Percentiles rank a stretch among this genome's conserved stretches.
Conservation (phyloP, 2,888 invertebrate genomes). For the Leptinotarsa haldemani region DNA sequence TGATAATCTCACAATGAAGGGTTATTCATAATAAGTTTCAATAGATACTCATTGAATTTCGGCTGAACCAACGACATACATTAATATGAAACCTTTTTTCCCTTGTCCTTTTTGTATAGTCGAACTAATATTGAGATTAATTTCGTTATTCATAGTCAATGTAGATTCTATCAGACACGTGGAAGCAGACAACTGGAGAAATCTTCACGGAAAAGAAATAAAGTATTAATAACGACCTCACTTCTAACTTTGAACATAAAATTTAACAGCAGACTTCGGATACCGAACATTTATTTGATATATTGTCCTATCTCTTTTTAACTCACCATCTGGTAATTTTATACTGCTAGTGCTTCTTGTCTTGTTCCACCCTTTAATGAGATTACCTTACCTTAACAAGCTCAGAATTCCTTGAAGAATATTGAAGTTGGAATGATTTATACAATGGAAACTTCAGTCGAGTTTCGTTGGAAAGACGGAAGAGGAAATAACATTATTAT, state of each 20-base stretch:
- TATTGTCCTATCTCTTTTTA: conserved; percentile 48
- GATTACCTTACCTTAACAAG: conserved; percentile 26
- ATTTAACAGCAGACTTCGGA: conserved; percentile 58
- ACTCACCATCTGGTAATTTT: conserved; percentile 53
- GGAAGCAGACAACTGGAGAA: conserved; percentile 29
- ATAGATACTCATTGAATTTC: no score
- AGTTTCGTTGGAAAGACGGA: not conserved
- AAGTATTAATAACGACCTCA: conserved; percentile 54
- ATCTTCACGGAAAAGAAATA: conserved; percentile 38
- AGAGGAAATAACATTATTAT: conserved; percentile 2
- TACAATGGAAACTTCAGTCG: conserved; percentile 1
- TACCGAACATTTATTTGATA: conserved; percentile 53
- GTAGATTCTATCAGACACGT: conserved; percentile 26
- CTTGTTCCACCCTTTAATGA: conserved; percentile 24
- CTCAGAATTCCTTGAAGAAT: conserved; percentile 13
- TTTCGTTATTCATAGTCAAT: not conserved
- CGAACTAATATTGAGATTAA: not conserved
- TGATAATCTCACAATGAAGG: no score
- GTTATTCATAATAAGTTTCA: no score
- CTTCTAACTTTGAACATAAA: conserved; percentile 59
- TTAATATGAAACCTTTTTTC: no score
- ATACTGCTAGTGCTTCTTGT: conserved; percentile 44
- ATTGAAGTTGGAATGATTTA: conserved; percentile 19
- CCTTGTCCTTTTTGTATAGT: no score
- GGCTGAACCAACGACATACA: no score